Evolutionary conservation across 2,113 vertebrate species (phyloP).

Genomic region (Vicugna pacos): DNA sequence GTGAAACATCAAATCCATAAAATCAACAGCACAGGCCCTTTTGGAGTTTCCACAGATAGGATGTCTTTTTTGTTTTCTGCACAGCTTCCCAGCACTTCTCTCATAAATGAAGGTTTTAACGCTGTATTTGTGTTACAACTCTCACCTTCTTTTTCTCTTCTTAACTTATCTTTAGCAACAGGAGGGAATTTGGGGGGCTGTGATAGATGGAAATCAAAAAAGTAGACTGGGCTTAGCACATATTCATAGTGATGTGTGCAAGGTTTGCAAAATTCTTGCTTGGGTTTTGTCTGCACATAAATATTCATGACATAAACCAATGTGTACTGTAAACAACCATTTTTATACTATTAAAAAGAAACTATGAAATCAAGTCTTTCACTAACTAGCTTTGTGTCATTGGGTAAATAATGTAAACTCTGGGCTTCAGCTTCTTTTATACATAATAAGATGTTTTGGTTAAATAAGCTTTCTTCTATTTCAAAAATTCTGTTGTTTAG

Average conservation of each 20-base stretch:
- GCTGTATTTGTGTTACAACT: background rate
- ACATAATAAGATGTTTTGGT: background rate
- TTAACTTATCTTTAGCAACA: background rate
- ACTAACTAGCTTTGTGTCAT: background rate
- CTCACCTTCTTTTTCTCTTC: background rate
- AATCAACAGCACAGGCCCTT: background rate
- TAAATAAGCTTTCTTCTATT: conserved; percentile 22
- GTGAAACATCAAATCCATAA: background rate
- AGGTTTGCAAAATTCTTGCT: background rate
- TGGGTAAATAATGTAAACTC: background rate
- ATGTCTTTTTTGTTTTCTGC: background rate
- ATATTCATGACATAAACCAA: background rate
- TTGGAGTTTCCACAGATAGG: background rate
- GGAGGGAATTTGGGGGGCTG: background rate
- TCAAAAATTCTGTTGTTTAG: conserved; percentile 25
- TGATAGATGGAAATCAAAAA: background rate
- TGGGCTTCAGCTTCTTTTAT: background rate
- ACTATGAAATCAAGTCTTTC: background rate
- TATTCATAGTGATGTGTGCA: background rate
- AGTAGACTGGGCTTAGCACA: background rate
- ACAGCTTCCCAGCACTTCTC: background rate
- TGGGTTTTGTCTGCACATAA: background rate
- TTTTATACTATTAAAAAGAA: conserved; percentile 1
- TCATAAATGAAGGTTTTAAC: background rate
- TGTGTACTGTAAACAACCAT: background rate